A percentile compares a stretch with the other conserved stretches of the same genome.
phyloP scores from a whole-genome alignment of 2,113 vertebrate species.

The Delphinapterus leucas region DNA sequence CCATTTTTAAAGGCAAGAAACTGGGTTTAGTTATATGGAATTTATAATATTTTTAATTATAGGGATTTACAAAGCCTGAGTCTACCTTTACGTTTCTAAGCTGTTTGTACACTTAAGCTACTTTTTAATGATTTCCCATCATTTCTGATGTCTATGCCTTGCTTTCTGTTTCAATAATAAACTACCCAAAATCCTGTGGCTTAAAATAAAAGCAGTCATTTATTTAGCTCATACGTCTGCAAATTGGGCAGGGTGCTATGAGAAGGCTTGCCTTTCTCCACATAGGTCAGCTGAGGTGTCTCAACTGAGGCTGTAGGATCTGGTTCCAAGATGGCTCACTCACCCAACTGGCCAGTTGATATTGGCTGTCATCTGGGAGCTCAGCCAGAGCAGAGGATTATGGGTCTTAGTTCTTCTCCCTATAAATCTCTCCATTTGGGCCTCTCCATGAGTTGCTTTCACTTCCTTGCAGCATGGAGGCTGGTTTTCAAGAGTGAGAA shows the following conservation, averaged over 20 bases:
- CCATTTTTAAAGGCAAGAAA: neutral
- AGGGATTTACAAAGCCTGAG: constrained; percentile 1
- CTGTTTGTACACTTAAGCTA: neutral
- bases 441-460: neutral
- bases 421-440: neutral
- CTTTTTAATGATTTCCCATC: neutral
- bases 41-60: constrained; percentile 52
- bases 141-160: neutral
- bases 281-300: neutral
- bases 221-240: neutral
- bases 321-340: neutral
- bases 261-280: neutral
- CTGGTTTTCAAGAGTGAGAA: neutral
- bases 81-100: neutral
- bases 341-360: neutral
- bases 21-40: constrained; percentile 24
- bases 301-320: neutral
- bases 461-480: neutral
- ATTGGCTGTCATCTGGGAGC: neutral
- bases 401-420: neutral
- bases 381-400: neutral
- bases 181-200: neutral
- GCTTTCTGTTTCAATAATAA: neutral
- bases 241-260: neutral
- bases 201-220: neutral